These are phyloP conservation scores for Trematomus bernacchii DNA, from an alignment of 2,797 vertebrate genomes.

Conservation along the genomic window DNA sequence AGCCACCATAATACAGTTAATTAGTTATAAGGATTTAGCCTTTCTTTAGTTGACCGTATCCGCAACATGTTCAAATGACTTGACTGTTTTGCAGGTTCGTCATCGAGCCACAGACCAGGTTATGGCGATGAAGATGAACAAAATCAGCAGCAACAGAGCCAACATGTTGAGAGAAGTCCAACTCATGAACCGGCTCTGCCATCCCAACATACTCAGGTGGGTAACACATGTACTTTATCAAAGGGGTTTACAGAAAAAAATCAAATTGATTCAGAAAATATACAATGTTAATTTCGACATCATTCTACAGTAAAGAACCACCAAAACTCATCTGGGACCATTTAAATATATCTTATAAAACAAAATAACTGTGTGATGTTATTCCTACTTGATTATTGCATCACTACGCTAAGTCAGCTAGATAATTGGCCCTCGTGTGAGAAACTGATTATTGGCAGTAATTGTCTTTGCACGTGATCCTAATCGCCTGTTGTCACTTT, in stretches of 20 bases:
- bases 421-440: background rate
- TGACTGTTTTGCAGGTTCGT: slow-evolving; percentile 86
- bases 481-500: slow-evolving; percentile 13
- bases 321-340: no score
- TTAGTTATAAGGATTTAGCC: background rate
- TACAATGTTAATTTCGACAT: background rate
- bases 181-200: slow-evolving; percentile 97
- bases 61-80: background rate
- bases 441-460: background rate
- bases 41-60: slow-evolving; percentile 1
- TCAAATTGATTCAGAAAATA: background rate
- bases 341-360: background rate
- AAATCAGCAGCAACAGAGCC: slow-evolving; percentile 94
- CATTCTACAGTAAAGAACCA: background rate
- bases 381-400: background rate
- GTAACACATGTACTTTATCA: slow-evolving; percentile 11
- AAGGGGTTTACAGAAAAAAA: background rate
- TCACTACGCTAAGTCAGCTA: background rate
- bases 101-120: slow-evolving; percentile 95
- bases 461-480: background rate
- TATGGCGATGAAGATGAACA: slow-evolving; percentile 99
- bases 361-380: no score
- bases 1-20: background rate
- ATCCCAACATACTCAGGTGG: slow-evolving; percentile 86
- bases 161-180: slow-evolving; percentile 98